These are phyloP conservation scores for Grammomys surdaster DNA, from an alignment of 2,113 vertebrate species.

Conservation along the genomic window DNA sequence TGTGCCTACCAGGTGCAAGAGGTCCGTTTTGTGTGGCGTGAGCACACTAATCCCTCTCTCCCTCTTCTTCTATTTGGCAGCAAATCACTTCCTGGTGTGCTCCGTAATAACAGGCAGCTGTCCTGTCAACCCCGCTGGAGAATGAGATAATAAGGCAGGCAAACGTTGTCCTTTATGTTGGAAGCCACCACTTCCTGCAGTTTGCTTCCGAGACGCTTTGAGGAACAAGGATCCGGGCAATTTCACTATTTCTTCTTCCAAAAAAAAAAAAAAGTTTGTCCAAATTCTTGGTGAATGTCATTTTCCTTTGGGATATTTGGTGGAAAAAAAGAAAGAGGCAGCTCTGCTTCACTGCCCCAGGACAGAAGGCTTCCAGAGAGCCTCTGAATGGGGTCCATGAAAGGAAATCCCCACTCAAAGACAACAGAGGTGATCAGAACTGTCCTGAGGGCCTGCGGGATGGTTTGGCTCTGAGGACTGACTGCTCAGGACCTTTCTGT, in stretches of 20 bases:
- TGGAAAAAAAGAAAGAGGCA: not conserved
- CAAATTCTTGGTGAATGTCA: conserved; percentile 71
- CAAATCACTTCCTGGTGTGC: conserved; percentile 86
- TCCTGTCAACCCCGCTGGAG: conserved; percentile 83
- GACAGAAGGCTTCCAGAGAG: conserved; percentile 73
- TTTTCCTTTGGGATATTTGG: conserved; percentile 22
- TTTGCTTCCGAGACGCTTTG: conserved; percentile 65
- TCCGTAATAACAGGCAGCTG: conserved; percentile 89
- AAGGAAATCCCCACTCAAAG: not conserved
- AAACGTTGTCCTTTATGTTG: conserved; percentile 74
- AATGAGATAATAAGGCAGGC: conserved; percentile 85
- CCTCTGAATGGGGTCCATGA: conserved; percentile 36
- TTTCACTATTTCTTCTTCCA: conserved; percentile 57
- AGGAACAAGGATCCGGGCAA: conserved; percentile 65
- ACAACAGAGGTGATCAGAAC: conserved; percentile 16
- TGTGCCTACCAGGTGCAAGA: conserved; percentile 87
- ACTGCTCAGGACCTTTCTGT: not conserved
- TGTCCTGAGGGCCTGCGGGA: not conserved
- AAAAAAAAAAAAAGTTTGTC: conserved; percentile 53
- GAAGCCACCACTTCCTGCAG: conserved; percentile 70
- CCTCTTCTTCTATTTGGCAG: conserved; percentile 83
- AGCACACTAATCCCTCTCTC: conserved; percentile 85
- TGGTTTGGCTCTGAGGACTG: not conserved
- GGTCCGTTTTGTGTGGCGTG: conserved; percentile 85
- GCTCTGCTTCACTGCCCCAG: conserved; percentile 57